Evolutionary conservation across 2,797 vertebrate species (phyloP), one percentile per base, ranked within the genome.

Genomic region (Microchirus variegatus): DNA sequence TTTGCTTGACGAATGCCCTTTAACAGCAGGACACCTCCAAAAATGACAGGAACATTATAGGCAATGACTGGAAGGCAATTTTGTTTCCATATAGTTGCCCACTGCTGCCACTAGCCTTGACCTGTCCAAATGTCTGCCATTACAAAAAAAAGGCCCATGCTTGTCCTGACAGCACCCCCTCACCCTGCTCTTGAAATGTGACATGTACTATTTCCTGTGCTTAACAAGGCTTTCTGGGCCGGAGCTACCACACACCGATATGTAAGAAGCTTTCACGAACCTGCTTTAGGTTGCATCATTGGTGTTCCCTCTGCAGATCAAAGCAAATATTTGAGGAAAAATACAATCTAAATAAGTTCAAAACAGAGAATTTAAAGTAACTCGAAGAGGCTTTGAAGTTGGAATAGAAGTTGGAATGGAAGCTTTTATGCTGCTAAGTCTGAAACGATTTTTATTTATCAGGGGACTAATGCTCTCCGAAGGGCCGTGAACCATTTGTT

Each of bases 401-500:
- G 12, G 16, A 62, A 17, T 9, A 14, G 43, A 67, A 31, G 31
- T 31, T 31, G 31, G 31, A 31, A 31, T 31, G 8, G 31, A 3
- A 14, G 52, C 52, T 67, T 68, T 57, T 63, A 51, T 36, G 26
- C 31, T n/a, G 41, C 42, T 63, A 9, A 50, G 4, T 6, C 31
- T 6, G 3, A 31, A 31, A 31, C 31, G 0, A 31, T 15, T 42
- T 13, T 14, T 13, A 42, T 13, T 59, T 47, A 78, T 79, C 49
- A 47, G 13, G 18, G 35, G 42, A 40, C 52, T 53, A 38, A 18
- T 63, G 54, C 44, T 77, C 47, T 78, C 63, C 71, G 60, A 67
- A 63, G 70, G 73, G 59, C 48, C 43, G 41, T 60, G 52, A 51
- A 65, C 55, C 48, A 45, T 61, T 68, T 77, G 63, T 73, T 82